Evolutionary conservation across 2,888 invertebrate species (phyloP), one percentile per base, ranked within the genome.

Genomic region (Oligia latruncula): DNA sequence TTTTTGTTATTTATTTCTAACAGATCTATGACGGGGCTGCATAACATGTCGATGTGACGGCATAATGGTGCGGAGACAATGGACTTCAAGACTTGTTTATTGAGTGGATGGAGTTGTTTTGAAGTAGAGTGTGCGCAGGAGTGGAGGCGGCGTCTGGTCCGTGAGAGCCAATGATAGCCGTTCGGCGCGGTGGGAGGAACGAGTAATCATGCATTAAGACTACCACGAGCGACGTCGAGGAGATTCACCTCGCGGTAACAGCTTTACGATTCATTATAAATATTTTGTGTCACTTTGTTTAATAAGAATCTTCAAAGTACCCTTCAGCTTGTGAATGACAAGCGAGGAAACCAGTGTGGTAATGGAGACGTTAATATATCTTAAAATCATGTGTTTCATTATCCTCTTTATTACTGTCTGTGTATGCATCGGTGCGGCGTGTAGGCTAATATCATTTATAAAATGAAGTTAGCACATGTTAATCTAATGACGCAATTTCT

Each of bases 1-100:
- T 93, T 89, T 93, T 92, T 91, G 90, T 93, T 90, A 91, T 93
- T 93, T 94, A 93, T 94, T 93, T 93, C 91, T 92, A 93, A 93
- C 90, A 93, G 93, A 94, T 94, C 94, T 95, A 95, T 95, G 95
- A 95, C 92, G 91, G 93, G 91, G 90, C 90, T 91, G 91, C 91
- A 92, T 92, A 92, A 92, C 92, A 92, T 93, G 92, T 94, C 92
- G 92, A 92, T 92, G 92, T 95, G 95, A 94, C 94, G 94, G 94
- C 92, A 93, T 95, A 95, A 95, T 95, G 93, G 93, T 93, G 90
- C 91, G 91, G 94, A 95, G 95, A 96, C 96, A 96, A 96, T 96
- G 95, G 95, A 94, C 93, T 94, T 94, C 93, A 94, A 95, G 95
- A 95, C 96, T 96, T 95, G 95, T 96, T 96, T 96, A 96, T 96